phyloP scores from a whole-genome alignment of 2,888 invertebrate genomes.

The Drosophila nr. fundita region DNA sequence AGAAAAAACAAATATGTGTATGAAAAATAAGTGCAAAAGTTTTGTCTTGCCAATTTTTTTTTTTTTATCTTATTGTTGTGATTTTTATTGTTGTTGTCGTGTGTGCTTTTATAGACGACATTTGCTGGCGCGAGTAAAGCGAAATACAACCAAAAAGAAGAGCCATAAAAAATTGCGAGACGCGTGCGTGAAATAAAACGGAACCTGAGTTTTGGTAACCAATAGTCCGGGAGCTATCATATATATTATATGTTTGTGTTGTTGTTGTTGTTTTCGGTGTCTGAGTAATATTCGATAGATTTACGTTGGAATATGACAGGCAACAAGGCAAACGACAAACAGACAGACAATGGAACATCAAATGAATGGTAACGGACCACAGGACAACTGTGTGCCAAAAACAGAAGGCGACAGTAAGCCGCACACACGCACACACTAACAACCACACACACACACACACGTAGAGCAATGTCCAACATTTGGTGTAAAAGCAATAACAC shows the following conservation, averaged over 20 bases:
- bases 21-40: slow-evolving; percentile 58
- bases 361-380: slow-evolving; percentile 29
- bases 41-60: slow-evolving; percentile 19
- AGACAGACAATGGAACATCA: background rate
- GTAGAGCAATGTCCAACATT: slow-evolving; percentile 24
- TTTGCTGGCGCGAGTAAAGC: slow-evolving; percentile 67
- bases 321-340: slow-evolving; percentile 11
- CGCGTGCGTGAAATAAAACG: slow-evolving; percentile 67
- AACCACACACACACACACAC: slow-evolving; percentile 6
- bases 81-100: slow-evolving; percentile 40
- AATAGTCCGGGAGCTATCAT: slow-evolving; percentile 6
- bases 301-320: slow-evolving; percentile 33
- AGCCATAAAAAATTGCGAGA: slow-evolving; percentile 65
- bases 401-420: slow-evolving; percentile 31
- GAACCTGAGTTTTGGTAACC: slow-evolving; percentile 28
- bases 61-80: slow-evolving; percentile 51
- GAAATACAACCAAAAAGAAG: slow-evolving; percentile 21
- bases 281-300: slow-evolving; percentile 48
- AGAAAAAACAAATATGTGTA: background rate
- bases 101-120: slow-evolving; percentile 62
- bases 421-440: slow-evolving; percentile 5
- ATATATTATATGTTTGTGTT: slow-evolving; percentile 1
- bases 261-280: slow-evolving; percentile 8
- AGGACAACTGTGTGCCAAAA: slow-evolving; percentile 45
- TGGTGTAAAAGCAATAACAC: slow-evolving; percentile 62